These are phyloP conservation scores for Acipenser ruthenus DNA, from an alignment of 2,797 vertebrate species.

Conservation along the genomic window DNA sequence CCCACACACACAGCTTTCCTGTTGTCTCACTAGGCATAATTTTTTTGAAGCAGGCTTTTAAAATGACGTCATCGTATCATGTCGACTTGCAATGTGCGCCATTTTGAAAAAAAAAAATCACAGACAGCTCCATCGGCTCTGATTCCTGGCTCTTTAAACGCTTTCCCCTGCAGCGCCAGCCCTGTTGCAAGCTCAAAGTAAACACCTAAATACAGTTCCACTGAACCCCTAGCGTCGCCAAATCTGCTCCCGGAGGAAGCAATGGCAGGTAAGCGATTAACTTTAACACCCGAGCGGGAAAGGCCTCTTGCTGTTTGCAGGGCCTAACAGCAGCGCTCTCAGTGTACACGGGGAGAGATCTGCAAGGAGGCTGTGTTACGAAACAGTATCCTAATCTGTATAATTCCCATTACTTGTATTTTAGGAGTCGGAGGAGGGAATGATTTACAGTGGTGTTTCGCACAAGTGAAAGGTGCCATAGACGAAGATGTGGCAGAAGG, in stretches of 20 bases:
- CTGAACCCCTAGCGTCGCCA: conserved; percentile 11
- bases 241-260: conserved; percentile 22
- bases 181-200: conserved; percentile 21
- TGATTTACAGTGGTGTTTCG: conserved; percentile 87
- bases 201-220: background rate
- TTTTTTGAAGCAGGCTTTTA: no score
- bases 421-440: conserved; percentile 41
- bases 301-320: conserved; percentile 41
- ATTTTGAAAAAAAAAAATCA: conserved; percentile 59
- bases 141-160: conserved; percentile 20
- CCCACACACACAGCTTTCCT: no score
- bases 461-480: conserved; percentile 74
- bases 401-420: conserved; percentile 12
- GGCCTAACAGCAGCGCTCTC: conserved; percentile 26
- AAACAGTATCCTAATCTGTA: conserved; percentile 41
- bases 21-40: no score
- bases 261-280: conserved; percentile 48
- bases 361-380: background rate
- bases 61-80: conserved; percentile 61
- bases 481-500: conserved; percentile 68
- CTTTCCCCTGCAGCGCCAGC: conserved; percentile 24
- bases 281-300: conserved; percentile 31
- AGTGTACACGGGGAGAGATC: conserved; percentile 3
- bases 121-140: conserved; percentile 39
- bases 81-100: conserved; percentile 63